Evolutionary conservation across 2,113 vertebrate species (phyloP), one percentile per base, ranked within the genome.

Genomic region (Himantopus leucocephalus): DNA sequence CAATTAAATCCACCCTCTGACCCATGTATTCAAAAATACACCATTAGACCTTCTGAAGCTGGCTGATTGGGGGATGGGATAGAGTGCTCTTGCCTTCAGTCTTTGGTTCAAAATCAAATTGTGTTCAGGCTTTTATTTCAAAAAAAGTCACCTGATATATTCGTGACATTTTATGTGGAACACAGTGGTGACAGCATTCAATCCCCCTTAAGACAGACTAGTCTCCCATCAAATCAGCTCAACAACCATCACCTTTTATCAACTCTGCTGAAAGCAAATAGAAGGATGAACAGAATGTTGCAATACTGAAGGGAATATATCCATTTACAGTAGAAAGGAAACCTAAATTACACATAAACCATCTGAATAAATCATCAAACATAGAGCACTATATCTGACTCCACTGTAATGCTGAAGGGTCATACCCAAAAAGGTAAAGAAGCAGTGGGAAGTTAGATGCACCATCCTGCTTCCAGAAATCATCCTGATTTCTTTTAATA

Each of bases 1-100:
- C 24, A 73, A 45, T 37, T 77, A 66, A 84, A 77, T 34, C 21
- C 24, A 52, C 6, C 8, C 43, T 75, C 35, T 66, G 30, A 73
- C 39, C 20, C 41, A 52, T 6, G 2, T n/a, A 23, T 43, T 96
- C 19, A 37, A 66, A 86, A 76, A 56, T 35, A 85, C 2, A 41
- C 8, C 5, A n/a, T 6, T 20, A 39, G 53, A 43, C 34, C n/a
- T 68, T 74, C 22, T 76, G 30, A 76, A 30, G 30, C 18, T n/a
- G 24, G 7, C n/a, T 73, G 55, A 39, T 0, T 5, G 5, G 2
- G 11, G 6, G 18, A 50, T 14, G 52, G 15, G 24, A 35, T 11
- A 59, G 12, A 24, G 14, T 19, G 9, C 13, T 82, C 26, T 68
- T 58, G 8, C 13, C 26, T 72, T 79, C 39, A 48, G 45, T 32